These are phyloP conservation scores for Merops nubicus DNA, from an alignment of 2,113 vertebrate species.

Conservation along the genomic window DNA sequence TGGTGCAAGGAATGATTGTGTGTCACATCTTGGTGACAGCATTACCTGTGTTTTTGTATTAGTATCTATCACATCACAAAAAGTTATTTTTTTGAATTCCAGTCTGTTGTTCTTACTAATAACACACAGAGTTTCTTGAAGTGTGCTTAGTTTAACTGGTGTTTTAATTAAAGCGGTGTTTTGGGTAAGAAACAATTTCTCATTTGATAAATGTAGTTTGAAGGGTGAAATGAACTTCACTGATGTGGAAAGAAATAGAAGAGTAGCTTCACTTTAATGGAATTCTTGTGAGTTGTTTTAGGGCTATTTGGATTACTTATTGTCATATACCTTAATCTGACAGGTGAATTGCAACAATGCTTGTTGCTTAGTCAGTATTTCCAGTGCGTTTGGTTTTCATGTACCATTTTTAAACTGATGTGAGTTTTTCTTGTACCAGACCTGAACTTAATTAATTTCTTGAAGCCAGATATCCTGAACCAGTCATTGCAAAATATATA, in stretches of 20 bases:
- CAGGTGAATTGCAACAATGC: neutral
- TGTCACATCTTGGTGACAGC: neutral
- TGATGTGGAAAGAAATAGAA: neutral
- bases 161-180: neutral
- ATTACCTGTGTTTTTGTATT: neutral
- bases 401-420: neutral
- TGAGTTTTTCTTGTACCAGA: neutral
- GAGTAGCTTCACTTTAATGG: neutral
- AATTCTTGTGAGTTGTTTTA: neutral
- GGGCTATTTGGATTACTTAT: neutral
- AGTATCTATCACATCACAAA: neutral
- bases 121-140: neutral
- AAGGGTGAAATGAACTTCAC: neutral
- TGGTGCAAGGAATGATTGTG: neutral
- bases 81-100: too few species aligned
- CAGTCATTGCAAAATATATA: neutral
- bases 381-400: neutral
- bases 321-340: neutral
- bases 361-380: neutral
- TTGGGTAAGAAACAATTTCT: neutral
- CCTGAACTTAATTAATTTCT: neutral
- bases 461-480: neutral
- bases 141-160: neutral
- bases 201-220: neutral
- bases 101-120: neutral